These are phyloP conservation scores for Picathartes gymnocephalus DNA, from an alignment of 2,113 vertebrate genomes.

Conservation along the genomic window DNA sequence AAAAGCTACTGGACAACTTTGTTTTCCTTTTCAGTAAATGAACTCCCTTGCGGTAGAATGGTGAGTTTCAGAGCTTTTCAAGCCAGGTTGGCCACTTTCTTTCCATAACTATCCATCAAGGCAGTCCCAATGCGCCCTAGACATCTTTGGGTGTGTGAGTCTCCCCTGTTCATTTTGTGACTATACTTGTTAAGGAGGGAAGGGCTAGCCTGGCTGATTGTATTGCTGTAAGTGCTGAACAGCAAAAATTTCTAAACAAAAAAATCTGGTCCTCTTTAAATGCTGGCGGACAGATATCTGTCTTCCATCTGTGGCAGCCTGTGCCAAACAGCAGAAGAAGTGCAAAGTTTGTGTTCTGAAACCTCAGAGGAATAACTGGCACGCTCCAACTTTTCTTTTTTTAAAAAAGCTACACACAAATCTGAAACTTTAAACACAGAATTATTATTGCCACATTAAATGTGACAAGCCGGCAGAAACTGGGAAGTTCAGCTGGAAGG, in stretches of 20 bases:
- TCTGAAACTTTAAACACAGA: neutral
- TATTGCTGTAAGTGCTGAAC: neutral
- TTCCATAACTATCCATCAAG: neutral
- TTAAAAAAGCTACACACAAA: neutral
- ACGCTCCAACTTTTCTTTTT: neutral
- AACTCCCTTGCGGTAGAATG: neutral
- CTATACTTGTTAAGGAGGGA: neutral
- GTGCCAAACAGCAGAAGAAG: neutral
- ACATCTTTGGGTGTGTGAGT: neutral
- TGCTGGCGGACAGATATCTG: neutral
- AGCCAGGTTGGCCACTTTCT: neutral
- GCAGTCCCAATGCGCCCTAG: accelerated
- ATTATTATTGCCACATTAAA: too few species aligned
- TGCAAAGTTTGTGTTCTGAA: neutral
- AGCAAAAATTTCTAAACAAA: neutral
- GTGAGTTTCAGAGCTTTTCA: neutral
- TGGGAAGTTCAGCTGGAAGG: neutral
- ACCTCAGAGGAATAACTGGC: neutral
- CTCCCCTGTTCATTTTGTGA: neutral
- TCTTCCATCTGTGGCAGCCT: constrained; percentile 16
- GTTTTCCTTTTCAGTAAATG: neutral
- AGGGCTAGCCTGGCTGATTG: neutral
- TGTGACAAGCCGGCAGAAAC: neutral
- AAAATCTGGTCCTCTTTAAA: constrained; percentile 26
- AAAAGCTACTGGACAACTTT: neutral